Evolutionary conservation across 2,113 vertebrate genomes (phyloP).

Genomic region (Labeo rohita): DNA sequence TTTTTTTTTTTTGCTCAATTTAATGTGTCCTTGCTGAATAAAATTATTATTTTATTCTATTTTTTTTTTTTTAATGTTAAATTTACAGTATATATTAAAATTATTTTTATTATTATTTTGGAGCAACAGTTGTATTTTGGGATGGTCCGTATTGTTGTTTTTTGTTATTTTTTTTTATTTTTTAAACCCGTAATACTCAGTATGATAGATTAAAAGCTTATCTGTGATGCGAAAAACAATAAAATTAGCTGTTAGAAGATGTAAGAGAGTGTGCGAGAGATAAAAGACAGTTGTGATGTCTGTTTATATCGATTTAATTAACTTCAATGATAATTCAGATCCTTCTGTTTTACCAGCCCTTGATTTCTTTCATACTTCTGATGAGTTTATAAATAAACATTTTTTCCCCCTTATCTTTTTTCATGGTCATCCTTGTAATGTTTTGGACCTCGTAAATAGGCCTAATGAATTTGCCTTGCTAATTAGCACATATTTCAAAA

Average conservation of each 20-base stretch:
- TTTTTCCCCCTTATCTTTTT: background rate
- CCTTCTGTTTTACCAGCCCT: conserved; percentile 51
- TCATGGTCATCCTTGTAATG: conserved; percentile 35
- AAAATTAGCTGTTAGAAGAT: background rate
- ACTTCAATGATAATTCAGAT: conserved; percentile 49
- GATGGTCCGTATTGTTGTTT: too few species aligned
- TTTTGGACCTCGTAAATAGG: conserved; percentile 30
- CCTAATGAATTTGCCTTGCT: conserved; percentile 48
- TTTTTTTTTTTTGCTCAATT: too few species aligned
- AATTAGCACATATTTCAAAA: conserved; percentile 56
- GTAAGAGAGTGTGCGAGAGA: background rate
- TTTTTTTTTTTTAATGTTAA: too few species aligned
- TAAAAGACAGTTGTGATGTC: conserved; percentile 45
- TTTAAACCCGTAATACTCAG: background rate
- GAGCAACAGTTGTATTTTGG: too few species aligned
- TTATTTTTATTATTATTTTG: too few species aligned
- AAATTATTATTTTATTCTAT: too few species aligned
- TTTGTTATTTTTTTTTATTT: background rate
- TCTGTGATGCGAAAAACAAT: background rate
- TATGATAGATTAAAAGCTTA: background rate
- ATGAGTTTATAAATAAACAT: conserved; percentile 52
- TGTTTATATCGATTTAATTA: conserved; percentile 68
- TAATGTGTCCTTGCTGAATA: too few species aligned
- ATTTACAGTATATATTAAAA: too few species aligned
- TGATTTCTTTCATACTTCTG: conserved; percentile 61